phyloP scores from a whole-genome alignment of 2,113 vertebrate genomes.

The Hiodon alosoides region DNA sequence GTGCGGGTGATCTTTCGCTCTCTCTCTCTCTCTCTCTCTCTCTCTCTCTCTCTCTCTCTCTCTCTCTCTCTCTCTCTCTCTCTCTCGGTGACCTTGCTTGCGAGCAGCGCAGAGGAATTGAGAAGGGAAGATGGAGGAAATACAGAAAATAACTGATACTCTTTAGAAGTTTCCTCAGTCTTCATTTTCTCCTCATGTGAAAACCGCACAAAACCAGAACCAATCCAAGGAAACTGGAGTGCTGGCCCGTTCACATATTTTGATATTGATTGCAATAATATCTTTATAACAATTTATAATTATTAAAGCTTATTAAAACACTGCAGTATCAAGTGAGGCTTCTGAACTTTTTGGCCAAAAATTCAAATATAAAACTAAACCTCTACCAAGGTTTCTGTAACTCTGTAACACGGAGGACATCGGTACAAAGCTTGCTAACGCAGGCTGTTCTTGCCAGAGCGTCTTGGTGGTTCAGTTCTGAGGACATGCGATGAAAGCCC shows the following conservation, averaged over 20 bases:
- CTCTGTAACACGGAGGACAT: too few species aligned
- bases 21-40: constrained; percentile 51
- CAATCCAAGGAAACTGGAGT: background rate
- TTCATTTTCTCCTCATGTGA: background rate
- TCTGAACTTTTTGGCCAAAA: too few species aligned
- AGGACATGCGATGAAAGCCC: too few species aligned
- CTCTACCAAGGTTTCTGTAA: too few species aligned
- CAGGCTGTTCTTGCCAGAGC: too few species aligned
- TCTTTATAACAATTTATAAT: too few species aligned
- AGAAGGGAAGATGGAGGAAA: constrained; percentile 46
- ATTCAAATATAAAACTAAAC: too few species aligned
- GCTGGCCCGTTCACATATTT: background rate
- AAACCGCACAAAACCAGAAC: background rate
- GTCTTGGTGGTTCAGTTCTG: too few species aligned
- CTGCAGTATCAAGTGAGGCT: too few species aligned
- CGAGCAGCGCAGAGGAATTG: constrained; percentile 66
- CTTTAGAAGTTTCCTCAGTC: background rate
- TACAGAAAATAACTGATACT: constrained; percentile 26
- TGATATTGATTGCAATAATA: too few species aligned
- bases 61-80: constrained; percentile 30
- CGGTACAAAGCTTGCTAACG: too few species aligned
- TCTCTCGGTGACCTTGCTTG: constrained; percentile 73
- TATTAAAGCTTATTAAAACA: too few species aligned
- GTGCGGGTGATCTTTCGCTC: constrained; percentile 65
- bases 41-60: constrained; percentile 10